phyloP scores from a whole-genome alignment of 2,797 vertebrate genomes.

The Etheostoma nigrum region DNA sequence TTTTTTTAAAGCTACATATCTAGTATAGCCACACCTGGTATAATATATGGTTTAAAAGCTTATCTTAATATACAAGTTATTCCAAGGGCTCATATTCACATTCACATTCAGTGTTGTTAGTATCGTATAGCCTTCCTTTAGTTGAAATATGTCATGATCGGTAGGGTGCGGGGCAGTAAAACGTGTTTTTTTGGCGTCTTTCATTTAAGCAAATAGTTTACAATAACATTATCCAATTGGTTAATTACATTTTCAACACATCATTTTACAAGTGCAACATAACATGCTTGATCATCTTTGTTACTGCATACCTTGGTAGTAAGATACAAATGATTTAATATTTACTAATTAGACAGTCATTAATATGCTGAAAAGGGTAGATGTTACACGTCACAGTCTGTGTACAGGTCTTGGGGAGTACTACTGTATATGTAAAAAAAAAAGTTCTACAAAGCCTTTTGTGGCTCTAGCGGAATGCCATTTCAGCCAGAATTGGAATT shows the following conservation, averaged over 20 bases:
- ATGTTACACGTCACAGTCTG: not conserved
- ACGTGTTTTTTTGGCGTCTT: not conserved
- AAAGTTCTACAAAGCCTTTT: not conserved
- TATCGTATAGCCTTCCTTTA: not conserved
- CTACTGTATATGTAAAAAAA: not conserved
- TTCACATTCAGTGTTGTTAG: not conserved
- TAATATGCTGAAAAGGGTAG: not conserved
- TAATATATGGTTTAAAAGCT: slow-evolving; percentile 1
- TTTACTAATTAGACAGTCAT: not conserved
- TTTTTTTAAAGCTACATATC: slow-evolving; percentile 43
- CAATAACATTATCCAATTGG: not conserved
- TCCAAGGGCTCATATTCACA: not conserved
- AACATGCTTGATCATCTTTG: not conserved
- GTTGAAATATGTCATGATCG: not conserved
- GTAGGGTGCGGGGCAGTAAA: not conserved
- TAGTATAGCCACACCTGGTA: slow-evolving; percentile 20
- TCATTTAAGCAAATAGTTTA: not conserved
- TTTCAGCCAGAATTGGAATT: not conserved
- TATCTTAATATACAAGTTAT: slow-evolving; percentile 5
- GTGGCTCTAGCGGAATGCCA: not conserved
- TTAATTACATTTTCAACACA: not conserved
- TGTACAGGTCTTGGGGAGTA: not conserved
- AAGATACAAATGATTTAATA: not conserved
- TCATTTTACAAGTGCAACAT: not conserved
- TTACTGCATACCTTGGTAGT: not conserved